These are phyloP conservation scores for Trachelus iudaicus DNA, from an alignment of 2,888 invertebrate genomes.

Conservation along the genomic window DNA sequence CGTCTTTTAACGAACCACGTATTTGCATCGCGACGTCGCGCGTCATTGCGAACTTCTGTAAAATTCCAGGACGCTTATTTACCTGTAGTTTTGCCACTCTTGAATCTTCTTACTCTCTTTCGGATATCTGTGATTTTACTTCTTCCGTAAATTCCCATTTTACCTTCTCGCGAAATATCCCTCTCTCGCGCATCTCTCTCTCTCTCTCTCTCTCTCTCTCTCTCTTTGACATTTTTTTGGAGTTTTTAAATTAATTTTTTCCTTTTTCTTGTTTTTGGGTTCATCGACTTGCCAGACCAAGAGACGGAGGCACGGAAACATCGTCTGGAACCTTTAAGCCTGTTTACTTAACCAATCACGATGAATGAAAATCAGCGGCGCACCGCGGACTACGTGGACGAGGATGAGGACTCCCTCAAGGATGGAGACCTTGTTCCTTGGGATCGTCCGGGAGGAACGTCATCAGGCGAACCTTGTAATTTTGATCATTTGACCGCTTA, in stretches of 20 bases:
- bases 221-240: background rate
- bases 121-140: background rate
- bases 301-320: constrained; percentile 10
- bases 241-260: background rate
- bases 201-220: background rate
- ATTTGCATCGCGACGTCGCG: background rate
- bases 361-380: constrained; percentile 36
- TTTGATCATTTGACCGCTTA: constrained; percentile 64
- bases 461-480: constrained; percentile 64
- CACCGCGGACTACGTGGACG: background rate
- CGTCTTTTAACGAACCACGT: constrained; percentile 4
- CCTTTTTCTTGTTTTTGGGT: background rate
- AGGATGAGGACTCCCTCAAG: background rate
- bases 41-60: background rate
- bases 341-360: constrained; percentile 53
- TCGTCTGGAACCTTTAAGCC: constrained; percentile 31
- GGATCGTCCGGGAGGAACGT: constrained; percentile 56
- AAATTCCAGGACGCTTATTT: background rate
- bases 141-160: background rate
- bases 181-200: background rate
- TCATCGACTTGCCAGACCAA: background rate
- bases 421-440: constrained; percentile 38
- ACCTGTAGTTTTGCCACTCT: background rate
- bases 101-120: background rate
- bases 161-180: background rate